Evolutionary conservation across 2,113 vertebrate species (phyloP), one percentile per base, ranked within the genome.

Genomic region (Lophochroa leadbeateri): DNA sequence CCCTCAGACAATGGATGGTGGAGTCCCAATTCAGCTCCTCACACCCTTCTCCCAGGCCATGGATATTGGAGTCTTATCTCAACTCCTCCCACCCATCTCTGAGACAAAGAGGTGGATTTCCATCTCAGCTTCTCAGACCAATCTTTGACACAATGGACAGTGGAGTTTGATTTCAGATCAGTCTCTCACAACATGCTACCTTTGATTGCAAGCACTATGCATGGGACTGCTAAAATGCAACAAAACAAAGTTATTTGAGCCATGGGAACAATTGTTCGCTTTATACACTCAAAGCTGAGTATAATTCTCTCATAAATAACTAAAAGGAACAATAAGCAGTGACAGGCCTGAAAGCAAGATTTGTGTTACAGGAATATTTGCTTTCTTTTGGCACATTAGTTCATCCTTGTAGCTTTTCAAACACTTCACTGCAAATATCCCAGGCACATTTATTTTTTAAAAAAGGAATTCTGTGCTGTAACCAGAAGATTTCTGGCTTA

Each of bases 301-400:
- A 49, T 97, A 97, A 97, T 94, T 96, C 95, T 89, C 76, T 88
- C 70, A 84, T 95, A 96, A 97, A 93, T 96, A 97, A 96, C 72
- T 57, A 86, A 94, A 76, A 83, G 79, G 75, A 97, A 55, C 52
- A 88, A 75, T 78, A 18, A 87, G 55, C 61, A 86, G 61, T 21
- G 55, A 89, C 53, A 10, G 19, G 47, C 67, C 46, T 3, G 19
- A 80, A 18, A 76, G 24, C 23, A 91, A 92, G 78, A 94, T 92
- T 50, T 89, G 50, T 74, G 21, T 37, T 77, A 15, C 72, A 18
- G 17, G 19, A 58, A 87, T 85, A 55, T 25, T 29, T 47, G 58
- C 37, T 44, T 94, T 77, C 13, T 64, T 90, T 76, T 79, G n/a
- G 11, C 25, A 52, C 7, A 10, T 10, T 13, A n/a, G 28, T n/a